Conservation (phyloP, 92 coral and sea anemone genomes). For the Palythoa grandis region DNA sequence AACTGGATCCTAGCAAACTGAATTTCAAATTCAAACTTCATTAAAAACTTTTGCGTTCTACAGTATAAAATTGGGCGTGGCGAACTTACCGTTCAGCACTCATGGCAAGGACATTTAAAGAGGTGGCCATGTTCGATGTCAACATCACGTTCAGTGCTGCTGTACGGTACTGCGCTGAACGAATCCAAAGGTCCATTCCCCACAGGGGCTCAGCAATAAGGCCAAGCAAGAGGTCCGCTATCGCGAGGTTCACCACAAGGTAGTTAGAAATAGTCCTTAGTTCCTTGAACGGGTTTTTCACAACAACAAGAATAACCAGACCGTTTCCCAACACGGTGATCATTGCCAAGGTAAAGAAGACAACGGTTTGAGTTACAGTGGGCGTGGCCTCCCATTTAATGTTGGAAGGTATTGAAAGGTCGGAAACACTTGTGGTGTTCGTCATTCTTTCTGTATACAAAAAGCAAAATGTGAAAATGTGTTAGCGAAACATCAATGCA, state of each 20-base stretch:
- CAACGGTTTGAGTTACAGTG: slow-evolving; percentile 5
- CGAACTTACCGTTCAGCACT: slow-evolving; percentile 36
- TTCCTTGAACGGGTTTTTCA: slow-evolving; percentile 22
- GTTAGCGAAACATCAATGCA: too few species aligned
- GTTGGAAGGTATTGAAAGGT: neutral
- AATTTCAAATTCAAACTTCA: too few species aligned
- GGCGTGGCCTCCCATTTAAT: slow-evolving; percentile 36
- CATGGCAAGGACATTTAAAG: slow-evolving; percentile 21
- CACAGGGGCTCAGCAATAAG: slow-evolving; percentile 43
- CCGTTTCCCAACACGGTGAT: slow-evolving; percentile 36
- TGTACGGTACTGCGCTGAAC: neutral
- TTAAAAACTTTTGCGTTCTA: too few species aligned
- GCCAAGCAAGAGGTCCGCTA: slow-evolving; percentile 28
- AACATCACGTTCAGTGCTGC: slow-evolving; percentile 17
- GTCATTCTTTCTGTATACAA: neutral
- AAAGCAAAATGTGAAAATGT: neutral
- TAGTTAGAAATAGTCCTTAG: slow-evolving; percentile 31
- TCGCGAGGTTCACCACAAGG: slow-evolving; percentile 31
- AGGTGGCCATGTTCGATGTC: slow-evolving; percentile 3
- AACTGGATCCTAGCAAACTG: too few species aligned
- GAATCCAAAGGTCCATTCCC: slow-evolving; percentile 36
- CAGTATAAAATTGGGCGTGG: too few species aligned
- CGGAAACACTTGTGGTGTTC: slow-evolving; percentile 16
- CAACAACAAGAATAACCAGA: slow-evolving; percentile 3
- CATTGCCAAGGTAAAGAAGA: slow-evolving; percentile 10